A percentile compares a stretch with the other conserved stretches of the same genome.
Evolutionary conservation across 2,113 vertebrate genomes (phyloP).

Genomic region (Corythaixoides concolor): DNA sequence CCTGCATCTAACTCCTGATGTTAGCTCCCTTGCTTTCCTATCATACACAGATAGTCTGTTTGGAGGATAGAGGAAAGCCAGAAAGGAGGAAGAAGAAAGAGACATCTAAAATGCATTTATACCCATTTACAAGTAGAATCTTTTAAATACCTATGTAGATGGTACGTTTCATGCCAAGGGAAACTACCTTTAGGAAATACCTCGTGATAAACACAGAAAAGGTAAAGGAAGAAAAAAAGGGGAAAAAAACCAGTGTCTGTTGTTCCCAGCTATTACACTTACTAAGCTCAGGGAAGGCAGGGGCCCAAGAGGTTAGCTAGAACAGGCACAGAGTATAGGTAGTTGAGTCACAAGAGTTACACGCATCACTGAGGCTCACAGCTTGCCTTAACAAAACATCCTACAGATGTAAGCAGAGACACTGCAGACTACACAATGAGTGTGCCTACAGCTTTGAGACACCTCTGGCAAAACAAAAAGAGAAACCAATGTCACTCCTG

Average conservation of each 20-base stretch:
- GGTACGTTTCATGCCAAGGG: background rate
- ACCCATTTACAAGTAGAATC: background rate
- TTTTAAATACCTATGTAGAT: background rate
- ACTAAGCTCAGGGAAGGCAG: background rate
- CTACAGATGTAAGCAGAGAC: background rate
- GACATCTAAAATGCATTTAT: background rate
- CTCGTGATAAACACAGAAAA: conserved; percentile 6
- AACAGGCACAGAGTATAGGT: background rate
- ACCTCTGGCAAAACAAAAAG: background rate
- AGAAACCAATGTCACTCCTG: background rate
- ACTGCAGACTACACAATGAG: background rate
- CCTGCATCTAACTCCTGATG: background rate
- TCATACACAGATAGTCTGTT: background rate
- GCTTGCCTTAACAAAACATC: background rate
- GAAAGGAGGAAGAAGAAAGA: background rate
- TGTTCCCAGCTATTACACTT: background rate
- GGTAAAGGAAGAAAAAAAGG: background rate
- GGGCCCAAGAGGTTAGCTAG: background rate
- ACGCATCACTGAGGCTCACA: background rate
- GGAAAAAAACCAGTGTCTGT: rapidly evolving
- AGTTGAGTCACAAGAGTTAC: background rate
- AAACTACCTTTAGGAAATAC: conserved; percentile 36
- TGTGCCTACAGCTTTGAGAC: background rate
- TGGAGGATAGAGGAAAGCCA: background rate
- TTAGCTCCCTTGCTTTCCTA: background rate